Base-by-base conservation (phyloP, 2,888 invertebrate species). In the Hermodice carunculata region DNA sequence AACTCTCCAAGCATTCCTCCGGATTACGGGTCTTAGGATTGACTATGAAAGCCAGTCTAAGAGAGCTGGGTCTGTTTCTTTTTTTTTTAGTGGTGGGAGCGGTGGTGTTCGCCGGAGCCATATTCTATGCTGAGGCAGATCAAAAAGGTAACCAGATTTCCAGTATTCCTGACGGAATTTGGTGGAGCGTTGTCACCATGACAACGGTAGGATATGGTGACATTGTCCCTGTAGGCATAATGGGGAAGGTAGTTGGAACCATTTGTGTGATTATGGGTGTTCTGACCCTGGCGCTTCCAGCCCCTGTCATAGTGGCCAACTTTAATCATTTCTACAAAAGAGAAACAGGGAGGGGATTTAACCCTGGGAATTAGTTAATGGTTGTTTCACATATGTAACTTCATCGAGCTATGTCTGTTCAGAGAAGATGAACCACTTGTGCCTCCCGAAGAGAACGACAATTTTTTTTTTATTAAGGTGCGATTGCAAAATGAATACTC, bases 1-100 rank as follows among this genome's bases (percentile, higher is more conserved):
- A 88, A 75, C 80, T 88, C 56, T 86, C 86, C 54, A 86, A 87
- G 73, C 88, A 88, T 74, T 88, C 87, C 4, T 84, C 86, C 14
- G 88, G 88, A 22, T 81, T 88, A 28, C 88, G 88, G 77, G 87
- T 88, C 31, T 80, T 88, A 32, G 84, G 87, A 51, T 82, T 88
- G 63, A 88, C 88, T 11, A 88, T 88, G 80, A 79, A 84, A 69
- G 87, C 88, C n/a, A 86, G 86, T 61, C 73, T 87, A 2, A 86
- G 87, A 73, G 87, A 87, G 32, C 80, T 87, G 59, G 80, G 84
- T 40, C 77, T 87, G 43, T 86, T 88, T 67, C 81, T 87, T 17
- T 86, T 88, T n/a, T 87, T 87, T 64, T 83, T 88, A 71, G 80
- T 83, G 43, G 86, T 88, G 52, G 86, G 87, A 58, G 79, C 87